A percentile compares a stretch with the other conserved stretches of the same genome.
phyloP scores from a whole-genome alignment of 2,113 vertebrate genomes.

The Serilophus lunatus region DNA sequence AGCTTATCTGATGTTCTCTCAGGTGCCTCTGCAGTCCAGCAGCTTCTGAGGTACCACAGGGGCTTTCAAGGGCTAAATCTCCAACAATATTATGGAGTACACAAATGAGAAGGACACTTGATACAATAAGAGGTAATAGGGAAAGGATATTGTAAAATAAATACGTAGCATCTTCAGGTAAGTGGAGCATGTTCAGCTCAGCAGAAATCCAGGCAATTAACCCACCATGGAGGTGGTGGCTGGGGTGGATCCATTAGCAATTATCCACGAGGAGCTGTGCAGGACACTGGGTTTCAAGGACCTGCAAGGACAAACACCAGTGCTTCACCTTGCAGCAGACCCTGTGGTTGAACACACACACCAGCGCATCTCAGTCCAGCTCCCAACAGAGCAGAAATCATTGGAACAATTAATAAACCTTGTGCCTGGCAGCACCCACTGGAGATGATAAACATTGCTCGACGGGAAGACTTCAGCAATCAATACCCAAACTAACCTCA shows the following conservation, averaged over 20 bases:
- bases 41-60: neutral
- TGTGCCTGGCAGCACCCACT: slow-evolving; percentile 1
- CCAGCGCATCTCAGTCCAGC: neutral
- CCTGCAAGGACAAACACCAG: neutral
- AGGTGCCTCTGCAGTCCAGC: neutral
- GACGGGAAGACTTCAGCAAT: neutral
- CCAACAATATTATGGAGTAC: neutral
- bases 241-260: neutral
- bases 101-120: neutral
- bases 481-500: neutral
- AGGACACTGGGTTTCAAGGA: neutral
- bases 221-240: neutral
- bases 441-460: neutral
- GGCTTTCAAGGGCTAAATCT: neutral
- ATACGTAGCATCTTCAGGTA: neutral
- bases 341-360: neutral
- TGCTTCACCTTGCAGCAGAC: neutral
- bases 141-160: neutral
- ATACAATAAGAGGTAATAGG: neutral
- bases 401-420: neutral
- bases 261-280: neutral
- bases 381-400: neutral
- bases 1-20: neutral
- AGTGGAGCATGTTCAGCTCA: neutral
- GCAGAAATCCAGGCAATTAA: neutral